These are phyloP conservation scores for Florisuga fusca DNA, from an alignment of 2,797 vertebrate genomes.

Conservation along the genomic window DNA sequence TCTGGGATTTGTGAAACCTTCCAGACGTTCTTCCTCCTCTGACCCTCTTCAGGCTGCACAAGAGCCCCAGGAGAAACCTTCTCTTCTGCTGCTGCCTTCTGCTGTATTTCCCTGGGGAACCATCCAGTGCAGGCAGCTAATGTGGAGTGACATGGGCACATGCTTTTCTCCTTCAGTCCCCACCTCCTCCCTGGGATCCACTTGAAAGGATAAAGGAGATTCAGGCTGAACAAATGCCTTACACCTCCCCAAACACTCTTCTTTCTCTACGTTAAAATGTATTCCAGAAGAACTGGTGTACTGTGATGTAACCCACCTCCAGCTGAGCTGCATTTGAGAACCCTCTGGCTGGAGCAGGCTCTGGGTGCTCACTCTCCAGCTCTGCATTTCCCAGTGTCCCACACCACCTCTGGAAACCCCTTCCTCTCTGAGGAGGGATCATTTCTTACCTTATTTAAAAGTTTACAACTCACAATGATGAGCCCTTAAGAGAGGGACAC, in stretches of 20 bases:
- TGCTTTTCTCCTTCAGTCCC: background rate
- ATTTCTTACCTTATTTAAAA: background rate
- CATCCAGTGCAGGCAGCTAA: background rate
- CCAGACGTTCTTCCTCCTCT: background rate
- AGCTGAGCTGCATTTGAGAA: background rate
- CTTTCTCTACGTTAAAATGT: background rate
- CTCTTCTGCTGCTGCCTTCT: constrained; percentile 2
- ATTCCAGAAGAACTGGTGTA: background rate
- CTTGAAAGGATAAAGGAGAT: background rate
- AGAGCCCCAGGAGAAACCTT: background rate
- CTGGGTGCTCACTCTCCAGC: background rate
- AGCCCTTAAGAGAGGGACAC: background rate
- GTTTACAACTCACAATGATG: background rate
- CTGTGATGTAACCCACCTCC: background rate
- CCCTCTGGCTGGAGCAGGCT: background rate
- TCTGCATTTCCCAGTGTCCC: background rate
- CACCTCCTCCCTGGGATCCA: background rate
- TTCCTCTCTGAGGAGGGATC: background rate
- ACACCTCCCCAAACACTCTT: background rate
- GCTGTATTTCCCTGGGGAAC: background rate
- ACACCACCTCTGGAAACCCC: background rate
- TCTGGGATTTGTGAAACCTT: background rate
- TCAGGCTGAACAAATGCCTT: background rate
- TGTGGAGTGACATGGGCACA: background rate
- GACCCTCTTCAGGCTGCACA: background rate